Percentiles rank a stretch among this genome's conserved stretches.
Conservation (phyloP, 2,113 vertebrate genomes). For the Pimephales promelas region DNA sequence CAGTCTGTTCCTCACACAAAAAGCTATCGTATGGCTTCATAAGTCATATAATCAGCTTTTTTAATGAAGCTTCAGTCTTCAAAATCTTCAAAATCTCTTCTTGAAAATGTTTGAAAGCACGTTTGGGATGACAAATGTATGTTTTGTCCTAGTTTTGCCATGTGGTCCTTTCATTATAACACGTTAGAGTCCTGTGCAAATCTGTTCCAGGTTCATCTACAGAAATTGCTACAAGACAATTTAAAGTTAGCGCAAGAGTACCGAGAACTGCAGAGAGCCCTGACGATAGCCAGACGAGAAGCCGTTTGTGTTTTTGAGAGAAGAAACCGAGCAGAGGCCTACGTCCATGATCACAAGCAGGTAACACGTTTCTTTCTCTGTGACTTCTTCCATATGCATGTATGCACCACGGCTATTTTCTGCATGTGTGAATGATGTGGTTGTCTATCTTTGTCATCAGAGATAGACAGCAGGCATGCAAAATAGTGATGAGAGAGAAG, state of each 20-base stretch:
- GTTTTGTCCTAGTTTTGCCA: background rate
- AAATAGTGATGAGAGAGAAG: background rate
- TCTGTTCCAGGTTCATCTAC: constrained; percentile 62
- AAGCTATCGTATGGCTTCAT: background rate
- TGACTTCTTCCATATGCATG: background rate
- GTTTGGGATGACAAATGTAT: background rate
- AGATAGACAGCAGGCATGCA: constrained; percentile 29
- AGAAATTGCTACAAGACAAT: constrained; percentile 61
- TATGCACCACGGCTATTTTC: background rate
- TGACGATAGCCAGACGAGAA: constrained; percentile 62
- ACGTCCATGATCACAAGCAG: constrained; percentile 65
- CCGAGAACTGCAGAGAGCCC: constrained; percentile 59
- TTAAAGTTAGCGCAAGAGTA: constrained; percentile 62
- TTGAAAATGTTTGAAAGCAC: background rate
- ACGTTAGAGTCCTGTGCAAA: constrained; percentile 20
- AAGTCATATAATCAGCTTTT: background rate
- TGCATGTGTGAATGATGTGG: background rate
- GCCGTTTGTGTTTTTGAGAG: constrained; percentile 49
- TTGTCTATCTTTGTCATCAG: constrained; percentile 29
- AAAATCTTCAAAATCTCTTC: background rate
- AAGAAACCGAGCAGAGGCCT: constrained; percentile 60
- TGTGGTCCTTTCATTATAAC: background rate
- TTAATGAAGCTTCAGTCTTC: background rate
- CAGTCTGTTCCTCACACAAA: background rate
- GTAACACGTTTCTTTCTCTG: constrained; percentile 54